A percentile compares a stretch with the other conserved stretches of the same genome.
These are phyloP conservation scores for Nothoprocta perdicaria DNA, from an alignment of 2,113 vertebrate species.

Conservation along the genomic window DNA sequence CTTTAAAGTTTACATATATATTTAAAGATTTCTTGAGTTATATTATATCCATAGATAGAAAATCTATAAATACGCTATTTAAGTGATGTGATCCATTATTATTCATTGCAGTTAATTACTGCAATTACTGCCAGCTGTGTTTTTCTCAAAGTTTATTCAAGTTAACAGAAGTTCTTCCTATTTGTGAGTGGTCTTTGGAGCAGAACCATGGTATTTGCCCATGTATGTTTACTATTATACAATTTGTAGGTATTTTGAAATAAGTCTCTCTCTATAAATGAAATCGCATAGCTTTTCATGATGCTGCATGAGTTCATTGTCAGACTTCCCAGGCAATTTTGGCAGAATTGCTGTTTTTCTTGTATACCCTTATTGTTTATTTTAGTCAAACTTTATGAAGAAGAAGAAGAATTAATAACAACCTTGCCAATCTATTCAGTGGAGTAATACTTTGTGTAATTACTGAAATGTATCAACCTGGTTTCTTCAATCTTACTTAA, in stretches of 20 bases:
- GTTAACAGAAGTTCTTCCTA: neutral
- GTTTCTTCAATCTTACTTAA: neutral
- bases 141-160: neutral
- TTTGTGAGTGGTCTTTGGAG: neutral
- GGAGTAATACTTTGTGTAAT: neutral
- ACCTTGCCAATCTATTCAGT: neutral
- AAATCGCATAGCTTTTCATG: neutral
- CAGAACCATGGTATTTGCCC: neutral
- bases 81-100: neutral
- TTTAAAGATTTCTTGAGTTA: neutral
- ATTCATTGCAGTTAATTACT: neutral
- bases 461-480: neutral
- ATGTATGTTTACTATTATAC: neutral
- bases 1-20: neutral
- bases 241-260: neutral
- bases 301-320: neutral
- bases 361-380: neutral
- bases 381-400: neutral
- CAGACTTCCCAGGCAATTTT: neutral
- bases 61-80: neutral
- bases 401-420: neutral
- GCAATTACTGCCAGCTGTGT: neutral
- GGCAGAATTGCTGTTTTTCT: neutral
- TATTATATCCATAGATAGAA: neutral
- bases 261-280: neutral